phyloP scores from a whole-genome alignment of 2,888 invertebrate species.

The Hypena proboscidalis region DNA sequence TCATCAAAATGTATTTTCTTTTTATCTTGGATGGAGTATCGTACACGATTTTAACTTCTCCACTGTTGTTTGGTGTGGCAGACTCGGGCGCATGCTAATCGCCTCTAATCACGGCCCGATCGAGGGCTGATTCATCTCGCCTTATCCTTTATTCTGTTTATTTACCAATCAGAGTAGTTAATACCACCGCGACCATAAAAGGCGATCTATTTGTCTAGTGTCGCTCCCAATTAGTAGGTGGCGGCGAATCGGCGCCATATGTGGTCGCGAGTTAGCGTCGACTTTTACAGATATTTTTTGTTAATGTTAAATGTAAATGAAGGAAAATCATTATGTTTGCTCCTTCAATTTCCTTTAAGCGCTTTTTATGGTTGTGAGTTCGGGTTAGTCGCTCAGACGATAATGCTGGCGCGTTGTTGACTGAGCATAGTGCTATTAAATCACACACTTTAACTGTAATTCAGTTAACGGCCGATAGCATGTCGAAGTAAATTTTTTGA shows the following conservation, averaged over 20 bases:
- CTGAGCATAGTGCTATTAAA: no score
- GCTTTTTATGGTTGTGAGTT: conserved; percentile 62
- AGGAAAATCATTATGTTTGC: conserved; percentile 80
- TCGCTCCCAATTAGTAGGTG: conserved; percentile 79
- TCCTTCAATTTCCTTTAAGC: conserved; percentile 58
- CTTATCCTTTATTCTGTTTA: conserved; percentile 76
- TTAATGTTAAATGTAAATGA: conserved; percentile 75
- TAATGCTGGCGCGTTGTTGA: no score
- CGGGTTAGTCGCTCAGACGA: conserved; percentile 36
- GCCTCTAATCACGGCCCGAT: conserved; percentile 79
- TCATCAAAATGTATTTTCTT: no score
- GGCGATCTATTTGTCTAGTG: conserved; percentile 81
- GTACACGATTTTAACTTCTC: no score
- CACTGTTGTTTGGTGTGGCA: no score
- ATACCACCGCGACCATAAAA: conserved; percentile 77
- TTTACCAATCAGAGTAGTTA: conserved; percentile 80
- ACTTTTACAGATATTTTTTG: conserved; percentile 73
- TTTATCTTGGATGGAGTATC: no score
- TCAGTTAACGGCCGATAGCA: no score
- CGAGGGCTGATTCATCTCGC: conserved; percentile 80
- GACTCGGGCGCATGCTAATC: conserved; percentile 77
- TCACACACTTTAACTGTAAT: no score
- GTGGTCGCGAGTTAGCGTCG: conserved; percentile 75
- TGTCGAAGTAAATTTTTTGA: no score
- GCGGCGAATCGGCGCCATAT: conserved; percentile 78